Conservation (phyloP, 1,140 invertebrate species). For the Onthophagus taurus region DNA sequence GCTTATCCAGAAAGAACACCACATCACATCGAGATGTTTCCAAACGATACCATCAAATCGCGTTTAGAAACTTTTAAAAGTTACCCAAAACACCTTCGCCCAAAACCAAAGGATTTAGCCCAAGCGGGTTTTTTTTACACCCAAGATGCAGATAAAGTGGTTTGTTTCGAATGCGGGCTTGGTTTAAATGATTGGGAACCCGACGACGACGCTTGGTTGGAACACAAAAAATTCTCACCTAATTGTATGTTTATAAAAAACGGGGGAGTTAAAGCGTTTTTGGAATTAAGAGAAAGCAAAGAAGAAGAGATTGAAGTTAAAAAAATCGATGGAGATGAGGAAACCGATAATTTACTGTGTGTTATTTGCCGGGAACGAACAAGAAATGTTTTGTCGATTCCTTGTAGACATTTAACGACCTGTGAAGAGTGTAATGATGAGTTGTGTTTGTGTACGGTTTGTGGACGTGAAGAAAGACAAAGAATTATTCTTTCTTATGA, state of each 20-base stretch:
- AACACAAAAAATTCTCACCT: constrained; percentile 72
- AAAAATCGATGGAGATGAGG: background rate
- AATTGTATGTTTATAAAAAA: constrained; percentile 60
- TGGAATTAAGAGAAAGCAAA: background rate
- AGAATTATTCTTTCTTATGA: background rate
- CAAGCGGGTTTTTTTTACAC: constrained; percentile 61
- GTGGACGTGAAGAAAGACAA: constrained; percentile 32
- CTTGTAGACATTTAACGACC: constrained; percentile 68
- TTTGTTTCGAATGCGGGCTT: constrained; percentile 56
- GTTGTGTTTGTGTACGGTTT: constrained; percentile 68
- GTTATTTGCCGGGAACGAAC: constrained; percentile 68
- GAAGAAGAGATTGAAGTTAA: background rate
- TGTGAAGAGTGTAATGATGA: constrained; percentile 70
- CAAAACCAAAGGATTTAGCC: constrained; percentile 47
- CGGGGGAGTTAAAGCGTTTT: too few species aligned
- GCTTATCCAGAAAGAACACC: too few species aligned
- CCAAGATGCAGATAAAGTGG: constrained; percentile 49
- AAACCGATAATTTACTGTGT: constrained; percentile 44
- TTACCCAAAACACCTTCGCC: constrained; percentile 55
- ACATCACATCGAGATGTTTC: too few species aligned
- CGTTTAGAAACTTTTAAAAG: constrained; percentile 57
- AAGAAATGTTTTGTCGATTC: constrained; percentile 72
- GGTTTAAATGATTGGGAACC: constrained; percentile 55
- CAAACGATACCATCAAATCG: constrained; percentile 50
- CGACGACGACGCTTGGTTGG: constrained; percentile 67